phyloP scores from a whole-genome alignment of 1,140 invertebrate species.

The Parasteatoda tepidariorum region DNA sequence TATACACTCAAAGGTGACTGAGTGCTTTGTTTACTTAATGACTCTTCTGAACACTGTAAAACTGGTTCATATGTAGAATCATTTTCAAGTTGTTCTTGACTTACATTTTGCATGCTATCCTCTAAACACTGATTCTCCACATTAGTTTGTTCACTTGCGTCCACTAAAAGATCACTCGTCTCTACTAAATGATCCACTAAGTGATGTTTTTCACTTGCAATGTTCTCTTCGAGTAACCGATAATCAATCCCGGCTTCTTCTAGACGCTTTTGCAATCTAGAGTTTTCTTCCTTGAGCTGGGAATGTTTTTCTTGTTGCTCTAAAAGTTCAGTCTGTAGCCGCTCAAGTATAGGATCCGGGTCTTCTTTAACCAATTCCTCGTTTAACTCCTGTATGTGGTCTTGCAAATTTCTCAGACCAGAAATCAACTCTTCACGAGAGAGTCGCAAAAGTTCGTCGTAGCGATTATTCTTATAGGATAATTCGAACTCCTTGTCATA shows the following conservation, averaged over 20 bases:
- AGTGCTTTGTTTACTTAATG: no score
- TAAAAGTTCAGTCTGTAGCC: conserved; percentile 36
- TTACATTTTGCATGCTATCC: no score
- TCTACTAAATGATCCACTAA: no score
- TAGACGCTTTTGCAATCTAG: neutral
- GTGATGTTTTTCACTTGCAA: no score
- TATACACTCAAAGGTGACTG: no score
- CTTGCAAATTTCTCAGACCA: conserved; percentile 61
- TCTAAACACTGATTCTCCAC: no score
- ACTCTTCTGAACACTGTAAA: no score
- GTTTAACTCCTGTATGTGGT: conserved; percentile 61
- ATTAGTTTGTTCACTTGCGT: no score
- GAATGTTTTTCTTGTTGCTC: conserved; percentile 43
- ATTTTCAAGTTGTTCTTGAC: no score
- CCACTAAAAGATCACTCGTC: no score
- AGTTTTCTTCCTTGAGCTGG: neutral
- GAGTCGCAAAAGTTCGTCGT: conserved; percentile 64
- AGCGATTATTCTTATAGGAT: conserved; percentile 64
- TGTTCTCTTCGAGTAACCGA: no score
- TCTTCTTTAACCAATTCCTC: conserved; percentile 25
- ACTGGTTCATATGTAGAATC: no score
- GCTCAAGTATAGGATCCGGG: conserved; percentile 20
- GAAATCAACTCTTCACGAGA: conserved; percentile 63
- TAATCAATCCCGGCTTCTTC: neutral
- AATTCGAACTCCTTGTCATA: conserved; percentile 66